Evolutionary conservation across 2,888 invertebrate genomes (phyloP).

Genomic region (Apocheima hispidaria): DNA sequence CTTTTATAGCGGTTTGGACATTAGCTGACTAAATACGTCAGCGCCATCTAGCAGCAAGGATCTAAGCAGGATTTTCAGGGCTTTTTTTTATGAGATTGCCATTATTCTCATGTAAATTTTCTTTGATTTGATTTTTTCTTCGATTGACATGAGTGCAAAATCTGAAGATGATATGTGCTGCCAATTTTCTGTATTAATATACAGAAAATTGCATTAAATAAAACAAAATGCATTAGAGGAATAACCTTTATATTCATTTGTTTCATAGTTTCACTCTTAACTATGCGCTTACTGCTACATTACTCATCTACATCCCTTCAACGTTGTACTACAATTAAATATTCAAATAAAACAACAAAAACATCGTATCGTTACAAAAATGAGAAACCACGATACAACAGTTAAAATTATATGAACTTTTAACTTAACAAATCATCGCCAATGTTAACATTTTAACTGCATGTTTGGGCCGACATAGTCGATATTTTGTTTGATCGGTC

Average conservation of each 20-base stretch:
- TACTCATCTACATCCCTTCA: constrained; percentile 59
- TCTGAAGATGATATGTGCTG: too few relatives aligned
- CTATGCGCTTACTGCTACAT: constrained; percentile 69
- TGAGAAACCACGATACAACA: constrained; percentile 35
- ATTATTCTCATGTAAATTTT: too few relatives aligned
- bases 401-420: constrained; percentile 29
- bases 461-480: constrained; percentile 3
- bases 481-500: constrained; percentile 7
- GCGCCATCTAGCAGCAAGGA: too few relatives aligned
- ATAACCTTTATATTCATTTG: constrained; percentile 83
- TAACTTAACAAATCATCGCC: constrained; percentile 23
- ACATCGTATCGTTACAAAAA: constrained; percentile 31
- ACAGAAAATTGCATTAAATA: neutral
- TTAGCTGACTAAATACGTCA: too few relatives aligned
- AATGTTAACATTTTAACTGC: constrained; percentile 15
- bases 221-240: constrained; percentile 63
- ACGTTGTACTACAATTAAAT: constrained; percentile 52
- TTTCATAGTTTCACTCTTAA: constrained; percentile 76
- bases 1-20: too few relatives aligned
- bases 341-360: constrained; percentile 51
- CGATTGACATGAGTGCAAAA: too few relatives aligned
- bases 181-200: too few relatives aligned
- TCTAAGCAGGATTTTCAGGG: too few relatives aligned
- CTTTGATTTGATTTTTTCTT: too few relatives aligned
- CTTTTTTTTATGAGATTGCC: too few relatives aligned